phyloP scores from a whole-genome alignment of 1,140 invertebrate species.

The Amyelois transitella region DNA sequence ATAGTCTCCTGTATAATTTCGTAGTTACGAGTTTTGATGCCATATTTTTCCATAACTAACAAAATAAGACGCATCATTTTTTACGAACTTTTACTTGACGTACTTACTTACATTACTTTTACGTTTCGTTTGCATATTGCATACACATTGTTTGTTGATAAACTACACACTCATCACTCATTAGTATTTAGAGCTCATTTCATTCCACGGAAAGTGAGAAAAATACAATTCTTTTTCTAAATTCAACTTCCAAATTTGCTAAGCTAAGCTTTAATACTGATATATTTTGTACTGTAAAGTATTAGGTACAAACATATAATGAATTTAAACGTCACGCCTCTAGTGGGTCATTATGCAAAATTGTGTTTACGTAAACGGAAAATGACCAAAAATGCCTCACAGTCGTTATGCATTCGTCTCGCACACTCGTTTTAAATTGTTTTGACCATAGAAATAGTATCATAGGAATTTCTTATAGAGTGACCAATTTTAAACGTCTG shows the following conservation, averaged over 20 bases:
- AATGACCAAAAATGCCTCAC: background rate
- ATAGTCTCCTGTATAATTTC: background rate
- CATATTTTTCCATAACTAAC: background rate
- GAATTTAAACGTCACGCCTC: background rate
- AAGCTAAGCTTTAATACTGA: too few relatives aligned
- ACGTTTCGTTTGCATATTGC: background rate
- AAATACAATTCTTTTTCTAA: too few relatives aligned
- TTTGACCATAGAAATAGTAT: too few relatives aligned
- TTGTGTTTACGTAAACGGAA: background rate
- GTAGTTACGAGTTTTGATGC: background rate
- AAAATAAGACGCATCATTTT: slow-evolving; percentile 26
- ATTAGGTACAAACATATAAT: too few relatives aligned
- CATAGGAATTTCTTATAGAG: too few relatives aligned
- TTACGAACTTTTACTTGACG: slow-evolving; percentile 22
- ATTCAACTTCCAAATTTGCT: too few relatives aligned
- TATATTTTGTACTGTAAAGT: too few relatives aligned
- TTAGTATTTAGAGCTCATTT: background rate
- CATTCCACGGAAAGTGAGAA: too few relatives aligned
- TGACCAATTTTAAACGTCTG: too few relatives aligned
- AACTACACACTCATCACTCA: background rate
- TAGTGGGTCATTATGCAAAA: background rate
- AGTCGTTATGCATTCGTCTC: background rate
- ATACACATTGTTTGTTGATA: background rate
- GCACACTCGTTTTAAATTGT: background rate
- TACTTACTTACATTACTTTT: background rate